Evolutionary conservation across 2,113 vertebrate species (phyloP).

Genomic region (Apeltes quadracus): DNA sequence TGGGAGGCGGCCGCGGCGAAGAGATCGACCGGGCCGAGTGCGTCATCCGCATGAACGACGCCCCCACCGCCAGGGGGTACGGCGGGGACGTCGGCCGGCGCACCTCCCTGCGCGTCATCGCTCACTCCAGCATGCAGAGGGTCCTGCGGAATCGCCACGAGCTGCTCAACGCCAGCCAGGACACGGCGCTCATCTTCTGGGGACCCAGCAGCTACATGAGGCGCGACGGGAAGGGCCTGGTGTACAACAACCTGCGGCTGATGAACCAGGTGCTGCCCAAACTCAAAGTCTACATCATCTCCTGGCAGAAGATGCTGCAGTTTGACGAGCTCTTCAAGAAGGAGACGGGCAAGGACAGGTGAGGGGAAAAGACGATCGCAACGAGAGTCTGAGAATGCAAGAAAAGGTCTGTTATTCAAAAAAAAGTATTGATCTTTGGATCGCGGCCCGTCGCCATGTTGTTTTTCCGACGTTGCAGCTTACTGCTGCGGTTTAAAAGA

Average conservation of each 20-base stretch:
- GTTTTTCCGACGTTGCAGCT: not conserved
- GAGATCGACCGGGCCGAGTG: slow-evolving; percentile 92
- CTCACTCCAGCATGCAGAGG: slow-evolving; percentile 96
- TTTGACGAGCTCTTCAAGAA: slow-evolving; percentile 96
- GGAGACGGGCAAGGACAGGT: slow-evolving; percentile 99
- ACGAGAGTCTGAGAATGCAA: not conserved
- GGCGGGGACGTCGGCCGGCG: slow-evolving; percentile 88
- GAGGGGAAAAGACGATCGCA: slow-evolving; percentile 31
- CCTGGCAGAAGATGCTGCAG: slow-evolving; percentile 97
- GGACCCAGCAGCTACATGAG: slow-evolving; percentile 98
- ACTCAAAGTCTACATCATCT: slow-evolving; percentile 93
- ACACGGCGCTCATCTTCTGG: slow-evolving; percentile 97
- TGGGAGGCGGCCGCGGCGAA: slow-evolving; percentile 83
- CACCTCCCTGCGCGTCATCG: slow-evolving; percentile 93
- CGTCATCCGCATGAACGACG: slow-evolving; percentile 97
- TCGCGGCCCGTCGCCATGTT: no score
- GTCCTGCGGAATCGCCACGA: slow-evolving; percentile 90
- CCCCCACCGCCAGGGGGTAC: slow-evolving; percentile 85
- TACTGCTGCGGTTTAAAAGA: not conserved
- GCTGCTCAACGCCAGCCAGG: slow-evolving; percentile 92
- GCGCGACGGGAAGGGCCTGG: slow-evolving; percentile 92
- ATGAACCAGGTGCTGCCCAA: slow-evolving; percentile 94
- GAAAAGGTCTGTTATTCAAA: no score
- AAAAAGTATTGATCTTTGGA: no score
- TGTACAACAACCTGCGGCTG: slow-evolving; percentile 96